These are phyloP conservation scores for Drosophila sp. DNA, from an alignment of 1,140 invertebrate species.

Conservation along the genomic window DNA sequence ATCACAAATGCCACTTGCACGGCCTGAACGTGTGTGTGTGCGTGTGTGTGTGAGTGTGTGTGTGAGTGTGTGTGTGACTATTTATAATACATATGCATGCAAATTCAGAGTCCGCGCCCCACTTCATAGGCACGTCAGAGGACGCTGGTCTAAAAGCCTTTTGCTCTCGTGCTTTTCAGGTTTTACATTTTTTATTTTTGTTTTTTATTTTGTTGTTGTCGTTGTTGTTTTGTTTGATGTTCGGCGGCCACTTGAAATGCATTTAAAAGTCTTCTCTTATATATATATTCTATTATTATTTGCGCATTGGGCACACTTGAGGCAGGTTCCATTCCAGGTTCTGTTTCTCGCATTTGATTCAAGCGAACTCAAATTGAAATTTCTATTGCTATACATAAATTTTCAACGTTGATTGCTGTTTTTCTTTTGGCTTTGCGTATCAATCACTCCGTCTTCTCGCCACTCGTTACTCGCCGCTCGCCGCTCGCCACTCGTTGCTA, in stretches of 20 bases:
- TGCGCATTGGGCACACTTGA: conserved; percentile 24
- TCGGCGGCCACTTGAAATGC: conserved; percentile 74
- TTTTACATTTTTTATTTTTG: not conserved
- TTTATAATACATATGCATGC: conserved; percentile 57
- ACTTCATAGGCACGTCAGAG: conserved; percentile 55
- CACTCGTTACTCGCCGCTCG: not conserved
- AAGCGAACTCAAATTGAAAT: conserved; percentile 39
- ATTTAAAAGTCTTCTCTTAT: conserved; percentile 51
- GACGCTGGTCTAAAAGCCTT: conserved; percentile 71
- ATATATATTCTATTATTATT: conserved; percentile 5
- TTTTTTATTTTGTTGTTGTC: conserved; percentile 9
- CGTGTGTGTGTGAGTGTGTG: conserved; percentile 2
- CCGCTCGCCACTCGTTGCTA: not conserved
- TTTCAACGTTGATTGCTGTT: not conserved
- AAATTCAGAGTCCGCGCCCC: conserved; percentile 32
- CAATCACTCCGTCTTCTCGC: not conserved
- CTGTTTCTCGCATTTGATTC: too few relatives aligned
- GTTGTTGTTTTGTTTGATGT: conserved; percentile 68
- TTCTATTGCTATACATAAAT: not conserved
- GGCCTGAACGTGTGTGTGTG: not conserved
- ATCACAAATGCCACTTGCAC: conserved; percentile 61
- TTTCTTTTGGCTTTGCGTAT: not conserved
- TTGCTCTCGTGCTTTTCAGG: conserved; percentile 29
- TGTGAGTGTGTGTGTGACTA: conserved; percentile 40
- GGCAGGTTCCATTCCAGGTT: conserved; percentile 7